Conservation (phyloP, 1,140 invertebrate species). For the Latrodectus geometricus region DNA sequence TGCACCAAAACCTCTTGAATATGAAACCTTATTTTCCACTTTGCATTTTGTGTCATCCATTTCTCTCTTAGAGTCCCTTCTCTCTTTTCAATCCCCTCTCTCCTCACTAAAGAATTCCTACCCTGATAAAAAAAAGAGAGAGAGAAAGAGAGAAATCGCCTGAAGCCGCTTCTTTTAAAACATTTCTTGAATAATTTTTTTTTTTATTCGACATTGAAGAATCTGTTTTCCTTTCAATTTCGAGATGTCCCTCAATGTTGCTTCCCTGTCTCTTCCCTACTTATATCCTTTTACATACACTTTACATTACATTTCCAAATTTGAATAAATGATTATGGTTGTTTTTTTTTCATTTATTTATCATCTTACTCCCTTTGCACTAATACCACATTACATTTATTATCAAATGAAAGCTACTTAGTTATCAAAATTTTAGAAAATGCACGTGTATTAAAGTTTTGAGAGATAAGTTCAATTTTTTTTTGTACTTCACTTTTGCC, state of each 20-base stretch:
- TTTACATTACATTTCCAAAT: not conserved
- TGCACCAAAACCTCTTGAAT: conserved; percentile 7
- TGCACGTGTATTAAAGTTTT: not conserved
- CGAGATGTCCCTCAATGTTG: conserved; percentile 17
- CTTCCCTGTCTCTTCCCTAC: not conserved
- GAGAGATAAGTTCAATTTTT: not conserved
- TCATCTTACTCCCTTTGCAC: not conserved
- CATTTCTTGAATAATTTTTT: conserved; percentile 43
- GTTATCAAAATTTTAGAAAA: not conserved
- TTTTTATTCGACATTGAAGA: conserved; percentile 48
- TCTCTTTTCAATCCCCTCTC: not conserved
- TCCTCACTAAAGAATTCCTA: not conserved
- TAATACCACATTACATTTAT: not conserved
- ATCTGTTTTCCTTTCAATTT: conserved; percentile 59
- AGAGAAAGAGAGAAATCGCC: conserved; percentile 13
- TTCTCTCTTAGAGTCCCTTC: not conserved
- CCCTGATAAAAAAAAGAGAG: not conserved
- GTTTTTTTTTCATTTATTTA: not conserved
- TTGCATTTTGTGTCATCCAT: conserved; percentile 17
- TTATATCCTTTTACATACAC: not conserved
- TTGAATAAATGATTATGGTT: not conserved
- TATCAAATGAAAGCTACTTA: not conserved
- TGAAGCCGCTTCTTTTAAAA: conserved; percentile 46
- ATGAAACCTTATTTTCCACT: conserved; percentile 20
- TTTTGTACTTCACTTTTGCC: too few species aligned